phyloP scores from a whole-genome alignment of 2,797 vertebrate genomes.

The Pangasius sanitwongsei region DNA sequence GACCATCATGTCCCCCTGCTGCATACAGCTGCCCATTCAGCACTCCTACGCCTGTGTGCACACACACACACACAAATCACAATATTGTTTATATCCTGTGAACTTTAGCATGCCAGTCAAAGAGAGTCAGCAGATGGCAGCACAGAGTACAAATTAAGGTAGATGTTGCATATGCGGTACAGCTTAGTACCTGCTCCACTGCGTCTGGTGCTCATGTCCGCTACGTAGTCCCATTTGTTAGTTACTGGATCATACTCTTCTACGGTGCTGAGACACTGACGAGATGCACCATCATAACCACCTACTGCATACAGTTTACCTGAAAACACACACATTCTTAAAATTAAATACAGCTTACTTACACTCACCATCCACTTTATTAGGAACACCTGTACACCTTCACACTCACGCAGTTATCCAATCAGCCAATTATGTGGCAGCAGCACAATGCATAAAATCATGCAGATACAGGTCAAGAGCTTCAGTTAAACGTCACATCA shows the following conservation, averaged over 20 bases:
- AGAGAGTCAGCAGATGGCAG: not conserved
- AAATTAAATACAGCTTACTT: slow-evolving; percentile 84
- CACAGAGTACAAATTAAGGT: not conserved
- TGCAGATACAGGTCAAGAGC: not conserved
- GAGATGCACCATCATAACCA: slow-evolving; percentile 91
- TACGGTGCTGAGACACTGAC: slow-evolving; percentile 95
- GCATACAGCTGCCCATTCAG: slow-evolving; percentile 88
- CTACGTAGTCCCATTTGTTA: slow-evolving; percentile 90
- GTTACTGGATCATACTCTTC: slow-evolving; percentile 90
- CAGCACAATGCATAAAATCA: not conserved
- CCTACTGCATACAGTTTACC: slow-evolving; percentile 94
- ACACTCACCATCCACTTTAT: not conserved
- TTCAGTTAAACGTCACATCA: not conserved
- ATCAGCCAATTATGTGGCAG: not conserved
- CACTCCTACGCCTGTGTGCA: slow-evolving; percentile 86
- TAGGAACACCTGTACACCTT: not conserved
- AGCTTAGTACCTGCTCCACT: slow-evolving; percentile 88
- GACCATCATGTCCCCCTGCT: slow-evolving; percentile 93
- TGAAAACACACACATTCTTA: slow-evolving; percentile 57
- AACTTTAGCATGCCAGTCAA: not conserved
- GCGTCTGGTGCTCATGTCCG: slow-evolving; percentile 95
- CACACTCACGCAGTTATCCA: not conserved
- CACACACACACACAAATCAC: not conserved
- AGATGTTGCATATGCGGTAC: not conserved
- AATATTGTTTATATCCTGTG: not conserved